Conservation (phyloP, 2,888 invertebrate species). For the Ramazzottius varieornatus region DNA sequence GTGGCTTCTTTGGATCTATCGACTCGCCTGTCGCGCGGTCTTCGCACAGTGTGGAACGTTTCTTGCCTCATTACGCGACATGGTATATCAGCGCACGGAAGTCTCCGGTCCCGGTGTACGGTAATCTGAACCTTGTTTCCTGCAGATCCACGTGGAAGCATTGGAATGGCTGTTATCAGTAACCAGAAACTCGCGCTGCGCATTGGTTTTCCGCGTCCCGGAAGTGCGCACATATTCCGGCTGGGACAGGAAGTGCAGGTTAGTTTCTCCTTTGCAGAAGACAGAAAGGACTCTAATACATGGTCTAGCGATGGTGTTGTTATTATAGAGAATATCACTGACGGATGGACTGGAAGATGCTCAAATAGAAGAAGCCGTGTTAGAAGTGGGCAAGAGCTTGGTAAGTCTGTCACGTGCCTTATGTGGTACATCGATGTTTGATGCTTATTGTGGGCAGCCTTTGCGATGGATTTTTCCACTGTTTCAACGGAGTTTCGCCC, state of each 20-base stretch:
- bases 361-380: too few species aligned
- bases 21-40: neutral
- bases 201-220: neutral
- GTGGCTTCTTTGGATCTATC: neutral
- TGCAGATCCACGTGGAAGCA: neutral
- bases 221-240: neutral
- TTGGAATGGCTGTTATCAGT: neutral
- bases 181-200: neutral
- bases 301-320: too few species aligned
- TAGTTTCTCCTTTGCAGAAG: neutral
- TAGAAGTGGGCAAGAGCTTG: too few species aligned
- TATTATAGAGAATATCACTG: too few species aligned
- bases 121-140: neutral
- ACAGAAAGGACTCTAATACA: too few species aligned
- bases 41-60: neutral
- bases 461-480: neutral
- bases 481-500: neutral
- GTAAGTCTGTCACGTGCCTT: too few species aligned
- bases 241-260: neutral
- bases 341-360: too few species aligned
- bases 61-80: neutral
- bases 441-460: neutral
- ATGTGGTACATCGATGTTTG: too few species aligned
- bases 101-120: neutral
- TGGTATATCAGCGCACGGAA: neutral